A percentile compares a stretch with the other conserved stretches of the same genome.
phyloP scores from a whole-genome alignment of 1,140 invertebrate genomes.

The Ericerus pela region DNA sequence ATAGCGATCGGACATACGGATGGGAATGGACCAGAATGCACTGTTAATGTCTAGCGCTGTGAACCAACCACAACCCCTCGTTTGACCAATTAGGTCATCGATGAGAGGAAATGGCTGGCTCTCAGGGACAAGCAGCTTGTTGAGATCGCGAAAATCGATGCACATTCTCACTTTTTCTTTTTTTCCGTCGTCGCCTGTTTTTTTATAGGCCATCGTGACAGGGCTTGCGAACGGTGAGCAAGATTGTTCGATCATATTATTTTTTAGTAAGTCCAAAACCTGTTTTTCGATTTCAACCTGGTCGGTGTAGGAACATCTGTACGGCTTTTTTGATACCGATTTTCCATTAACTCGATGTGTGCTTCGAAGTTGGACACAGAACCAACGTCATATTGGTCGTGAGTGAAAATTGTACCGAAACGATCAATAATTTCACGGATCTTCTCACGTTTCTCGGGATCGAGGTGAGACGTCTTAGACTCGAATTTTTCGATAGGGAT shows the following conservation, averaged over 20 bases:
- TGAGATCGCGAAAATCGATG: too few relatives aligned
- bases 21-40: conserved; percentile 31
- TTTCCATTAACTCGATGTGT: not conserved
- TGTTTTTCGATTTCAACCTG: conserved; percentile 29
- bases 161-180: conserved; percentile 26
- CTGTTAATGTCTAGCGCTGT: conserved; percentile 30
- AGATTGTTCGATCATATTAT: too few relatives aligned
- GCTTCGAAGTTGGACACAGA: not conserved
- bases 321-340: conserved; percentile 23
- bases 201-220: too few relatives aligned
- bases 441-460: too few relatives aligned
- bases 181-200: too few relatives aligned
- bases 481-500: too few relatives aligned
- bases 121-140: too few relatives aligned
- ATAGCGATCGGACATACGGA: conserved; percentile 25
- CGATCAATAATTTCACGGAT: too few relatives aligned
- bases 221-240: too few relatives aligned
- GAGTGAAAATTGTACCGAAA: not conserved
- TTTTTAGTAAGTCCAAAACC: conserved; percentile 27
- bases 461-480: too few relatives aligned
- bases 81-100: conserved; percentile 24
- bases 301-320: conserved; percentile 28
- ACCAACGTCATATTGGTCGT: not conserved
- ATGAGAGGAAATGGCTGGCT: conserved; percentile 22
- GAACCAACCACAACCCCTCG: conserved; percentile 28